These are phyloP conservation scores for Nycteola revayana DNA, from an alignment of 2,888 invertebrate species.

Conservation along the genomic window DNA sequence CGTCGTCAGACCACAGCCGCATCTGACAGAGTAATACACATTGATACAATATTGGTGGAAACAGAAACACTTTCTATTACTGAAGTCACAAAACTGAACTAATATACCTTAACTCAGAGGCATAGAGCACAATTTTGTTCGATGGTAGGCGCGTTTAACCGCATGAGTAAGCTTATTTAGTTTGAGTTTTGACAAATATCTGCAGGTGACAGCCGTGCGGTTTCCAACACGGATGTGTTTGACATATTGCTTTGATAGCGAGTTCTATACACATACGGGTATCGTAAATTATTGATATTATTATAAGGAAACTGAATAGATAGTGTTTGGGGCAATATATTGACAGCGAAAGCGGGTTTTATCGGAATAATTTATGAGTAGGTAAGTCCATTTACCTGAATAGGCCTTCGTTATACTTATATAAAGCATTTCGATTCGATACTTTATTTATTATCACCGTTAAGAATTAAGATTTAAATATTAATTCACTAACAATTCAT, in stretches of 20 bases:
- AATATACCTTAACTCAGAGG: neutral
- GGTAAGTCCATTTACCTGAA: too few species aligned
- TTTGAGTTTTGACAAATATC: constrained; percentile 77
- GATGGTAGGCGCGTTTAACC: constrained; percentile 13
- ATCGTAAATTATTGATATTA: constrained; percentile 60
- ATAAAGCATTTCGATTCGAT: too few species aligned
- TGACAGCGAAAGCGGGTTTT: constrained; percentile 12
- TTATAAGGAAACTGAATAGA: constrained; percentile 31
- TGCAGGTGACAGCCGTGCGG: constrained; percentile 74
- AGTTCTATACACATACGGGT: constrained; percentile 56
- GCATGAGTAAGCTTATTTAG: constrained; percentile 43
- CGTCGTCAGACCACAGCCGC: constrained; percentile 52
- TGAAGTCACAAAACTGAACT: constrained; percentile 1
- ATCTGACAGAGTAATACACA: constrained; percentile 66
- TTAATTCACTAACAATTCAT: too few species aligned
- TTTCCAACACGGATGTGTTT: constrained; percentile 69
- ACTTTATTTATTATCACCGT: too few species aligned
- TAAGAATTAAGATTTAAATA: too few species aligned
- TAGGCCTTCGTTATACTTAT: too few species aligned
- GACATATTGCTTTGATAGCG: constrained; percentile 76
- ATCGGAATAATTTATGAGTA: too few species aligned
- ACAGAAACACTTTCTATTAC: constrained; percentile 27
- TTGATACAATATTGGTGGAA: constrained; percentile 62
- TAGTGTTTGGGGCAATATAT: constrained; percentile 18
- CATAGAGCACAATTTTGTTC: constrained; percentile 38